Evolutionary conservation across 2,888 invertebrate genomes (phyloP).

Genomic region (Charanyca ferruginea): DNA sequence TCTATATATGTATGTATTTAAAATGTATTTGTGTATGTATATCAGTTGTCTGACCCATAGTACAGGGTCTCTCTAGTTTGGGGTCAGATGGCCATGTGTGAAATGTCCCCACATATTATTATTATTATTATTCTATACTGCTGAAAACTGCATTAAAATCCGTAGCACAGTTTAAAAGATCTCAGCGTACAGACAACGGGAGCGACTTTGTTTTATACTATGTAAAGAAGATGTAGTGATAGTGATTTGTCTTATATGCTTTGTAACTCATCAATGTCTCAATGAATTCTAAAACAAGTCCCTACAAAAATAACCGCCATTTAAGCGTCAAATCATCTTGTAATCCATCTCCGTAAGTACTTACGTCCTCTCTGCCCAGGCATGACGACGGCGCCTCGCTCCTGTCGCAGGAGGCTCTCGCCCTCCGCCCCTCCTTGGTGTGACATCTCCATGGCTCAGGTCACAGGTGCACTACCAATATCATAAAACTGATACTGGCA

Average conservation of each 20-base stretch:
- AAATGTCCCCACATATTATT: too few species aligned
- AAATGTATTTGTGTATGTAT: too few species aligned
- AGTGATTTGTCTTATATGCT: not conserved
- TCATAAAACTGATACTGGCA: conserved; percentile 83
- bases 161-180: too few species aligned
- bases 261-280: not conserved
- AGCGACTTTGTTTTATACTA: too few species aligned
- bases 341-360: conserved; percentile 54
- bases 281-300: not conserved
- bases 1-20: too few species aligned
- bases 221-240: too few species aligned
- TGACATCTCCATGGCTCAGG: conserved; percentile 84
- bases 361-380: conserved; percentile 79
- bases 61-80: too few species aligned
- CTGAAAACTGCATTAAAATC: too few species aligned
- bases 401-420: conserved; percentile 86
- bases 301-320: not conserved
- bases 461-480: conserved; percentile 73
- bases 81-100: too few species aligned
- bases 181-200: too few species aligned
- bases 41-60: too few species aligned
- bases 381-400: conserved; percentile 82
- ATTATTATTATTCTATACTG: too few species aligned
- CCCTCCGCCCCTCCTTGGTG: conserved; percentile 86
- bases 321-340: not conserved